These are phyloP conservation scores for Menidia beryllina DNA, from an alignment of 2,113 vertebrate genomes.

Conservation along the genomic window DNA sequence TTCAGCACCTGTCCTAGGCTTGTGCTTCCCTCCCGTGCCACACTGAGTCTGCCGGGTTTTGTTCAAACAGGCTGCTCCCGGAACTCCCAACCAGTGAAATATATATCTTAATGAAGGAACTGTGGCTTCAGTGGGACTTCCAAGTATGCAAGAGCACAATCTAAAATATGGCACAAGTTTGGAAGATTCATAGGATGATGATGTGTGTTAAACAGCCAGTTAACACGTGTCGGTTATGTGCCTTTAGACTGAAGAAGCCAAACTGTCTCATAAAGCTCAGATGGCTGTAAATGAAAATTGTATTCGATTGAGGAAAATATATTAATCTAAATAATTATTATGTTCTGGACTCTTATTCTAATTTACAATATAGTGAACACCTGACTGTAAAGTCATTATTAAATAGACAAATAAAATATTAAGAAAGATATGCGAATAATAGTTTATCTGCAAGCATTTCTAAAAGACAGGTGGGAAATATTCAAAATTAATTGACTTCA, in stretches of 20 bases:
- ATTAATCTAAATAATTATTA: too few species aligned
- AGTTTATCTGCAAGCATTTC: too few species aligned
- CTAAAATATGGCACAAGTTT: conserved; percentile 46
- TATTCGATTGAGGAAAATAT: too few species aligned
- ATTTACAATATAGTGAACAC: too few species aligned
- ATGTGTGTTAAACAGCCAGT: not conserved
- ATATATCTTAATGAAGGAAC: conserved; percentile 64
- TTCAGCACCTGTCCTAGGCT: conserved; percentile 49
- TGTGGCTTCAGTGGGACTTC: conserved; percentile 60
- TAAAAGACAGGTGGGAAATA: too few species aligned
- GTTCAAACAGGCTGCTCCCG: conserved; percentile 65
- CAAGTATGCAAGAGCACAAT: conserved; percentile 30
- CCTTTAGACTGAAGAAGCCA: not conserved
- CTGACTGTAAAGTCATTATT: too few species aligned
- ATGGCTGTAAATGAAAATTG: too few species aligned
- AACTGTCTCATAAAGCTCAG: not conserved
- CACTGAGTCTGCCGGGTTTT: conserved; percentile 52
- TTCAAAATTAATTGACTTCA: too few species aligned
- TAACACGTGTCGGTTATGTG: not conserved
- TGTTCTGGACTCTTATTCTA: too few species aligned
- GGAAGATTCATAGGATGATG: not conserved
- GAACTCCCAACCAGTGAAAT: conserved; percentile 49
- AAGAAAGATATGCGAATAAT: too few species aligned
- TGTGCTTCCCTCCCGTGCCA: conserved; percentile 46
- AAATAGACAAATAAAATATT: too few species aligned